Evolutionary conservation across 1,140 invertebrate genomes (phyloP).

Genomic region (Pissodes strobi): DNA sequence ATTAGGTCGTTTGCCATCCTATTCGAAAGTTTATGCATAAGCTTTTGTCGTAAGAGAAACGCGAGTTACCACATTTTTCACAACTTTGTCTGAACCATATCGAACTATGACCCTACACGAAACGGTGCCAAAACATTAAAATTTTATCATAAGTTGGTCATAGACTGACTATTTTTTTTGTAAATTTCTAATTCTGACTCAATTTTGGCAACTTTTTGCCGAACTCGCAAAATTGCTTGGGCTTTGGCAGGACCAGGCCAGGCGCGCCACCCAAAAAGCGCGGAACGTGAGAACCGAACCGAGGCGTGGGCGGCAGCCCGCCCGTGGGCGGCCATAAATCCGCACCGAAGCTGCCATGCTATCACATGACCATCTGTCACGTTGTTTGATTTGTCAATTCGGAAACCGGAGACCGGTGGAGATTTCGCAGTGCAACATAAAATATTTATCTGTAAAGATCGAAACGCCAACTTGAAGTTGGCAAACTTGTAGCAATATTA

Average conservation of each 20-base stretch:
- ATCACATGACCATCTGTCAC: slow-evolving; percentile 33
- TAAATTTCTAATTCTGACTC: neutral
- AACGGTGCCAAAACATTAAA: too few species aligned
- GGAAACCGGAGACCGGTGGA: slow-evolving; percentile 5
- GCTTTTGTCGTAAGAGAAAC: too few species aligned
- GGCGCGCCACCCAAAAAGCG: neutral
- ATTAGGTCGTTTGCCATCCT: too few species aligned
- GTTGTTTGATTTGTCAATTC: slow-evolving; percentile 22
- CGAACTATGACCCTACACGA: too few species aligned
- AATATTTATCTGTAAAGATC: too few species aligned
- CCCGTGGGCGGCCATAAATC: slow-evolving; percentile 28
- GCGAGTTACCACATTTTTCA: too few species aligned
- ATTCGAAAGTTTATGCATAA: too few species aligned
- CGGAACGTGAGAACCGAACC: slow-evolving; percentile 20
- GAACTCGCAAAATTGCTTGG: neutral
- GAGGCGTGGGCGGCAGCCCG: slow-evolving; percentile 3
- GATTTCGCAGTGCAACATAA: slow-evolving; percentile 8
- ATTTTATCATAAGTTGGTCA: too few species aligned
- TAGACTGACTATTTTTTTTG: neutral
- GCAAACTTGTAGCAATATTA: too few species aligned
- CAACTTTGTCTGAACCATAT: too few species aligned
- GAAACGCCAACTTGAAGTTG: too few species aligned
- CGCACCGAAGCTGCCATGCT: slow-evolving; percentile 17
- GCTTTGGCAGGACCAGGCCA: too few species aligned
- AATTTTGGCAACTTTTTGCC: neutral